These are phyloP conservation scores for Dyspetes luteomarginatus DNA, from an alignment of 2,888 invertebrate genomes.

Conservation along the genomic window DNA sequence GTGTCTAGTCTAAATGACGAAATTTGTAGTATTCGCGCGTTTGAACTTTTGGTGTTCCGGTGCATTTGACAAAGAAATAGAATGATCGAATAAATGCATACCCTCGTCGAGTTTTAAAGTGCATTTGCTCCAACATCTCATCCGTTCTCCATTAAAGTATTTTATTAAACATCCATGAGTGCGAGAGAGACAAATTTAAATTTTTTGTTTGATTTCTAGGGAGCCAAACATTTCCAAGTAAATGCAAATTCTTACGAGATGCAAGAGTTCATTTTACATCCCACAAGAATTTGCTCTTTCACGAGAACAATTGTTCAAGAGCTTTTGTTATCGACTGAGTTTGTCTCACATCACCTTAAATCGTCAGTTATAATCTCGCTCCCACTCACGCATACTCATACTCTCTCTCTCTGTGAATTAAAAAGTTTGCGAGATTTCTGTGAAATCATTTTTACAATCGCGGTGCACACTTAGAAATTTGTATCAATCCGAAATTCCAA, in stretches of 20 bases:
- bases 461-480: neutral
- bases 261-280: too few species aligned
- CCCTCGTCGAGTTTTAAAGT: constrained; percentile 4
- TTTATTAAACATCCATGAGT: too few species aligned
- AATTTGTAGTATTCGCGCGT: constrained; percentile 57
- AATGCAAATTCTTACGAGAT: too few species aligned
- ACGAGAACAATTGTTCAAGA: too few species aligned
- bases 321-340: too few species aligned
- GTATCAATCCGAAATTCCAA: constrained; percentile 10
- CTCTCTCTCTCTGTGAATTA: neutral
- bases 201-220: too few species aligned
- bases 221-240: too few species aligned
- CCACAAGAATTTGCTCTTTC: too few species aligned
- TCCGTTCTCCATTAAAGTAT: neutral
- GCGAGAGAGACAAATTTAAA: too few species aligned
- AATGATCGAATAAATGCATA: constrained; percentile 59
- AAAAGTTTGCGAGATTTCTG: constrained; percentile 19
- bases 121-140: neutral
- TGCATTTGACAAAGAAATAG: constrained; percentile 23
- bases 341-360: too few species aligned
- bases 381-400: neutral
- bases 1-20: constrained; percentile 44
- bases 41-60: constrained; percentile 63
- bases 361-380: neutral
- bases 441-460: constrained; percentile 24